Conservation (phyloP, 2,797 vertebrate genomes). For the Diplodus sargus region DNA sequence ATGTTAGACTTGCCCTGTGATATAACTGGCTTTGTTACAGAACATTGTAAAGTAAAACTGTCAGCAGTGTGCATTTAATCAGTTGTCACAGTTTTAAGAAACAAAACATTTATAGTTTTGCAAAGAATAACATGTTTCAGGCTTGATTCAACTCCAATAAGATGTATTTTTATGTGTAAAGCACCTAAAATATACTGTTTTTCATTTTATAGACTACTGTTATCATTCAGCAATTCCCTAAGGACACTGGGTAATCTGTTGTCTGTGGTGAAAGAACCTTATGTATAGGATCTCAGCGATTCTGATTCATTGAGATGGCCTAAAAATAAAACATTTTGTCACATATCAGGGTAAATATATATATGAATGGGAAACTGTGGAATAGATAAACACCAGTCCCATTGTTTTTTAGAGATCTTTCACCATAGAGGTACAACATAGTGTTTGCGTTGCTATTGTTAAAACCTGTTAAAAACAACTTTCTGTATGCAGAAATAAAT, state of each 20-base stretch:
- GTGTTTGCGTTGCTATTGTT: too few species aligned
- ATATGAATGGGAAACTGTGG: not conserved
- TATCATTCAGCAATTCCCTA: not conserved
- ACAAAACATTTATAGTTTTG: constrained; percentile 26
- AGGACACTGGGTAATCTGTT: not conserved
- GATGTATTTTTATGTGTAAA: not conserved
- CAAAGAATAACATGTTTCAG: constrained; percentile 37
- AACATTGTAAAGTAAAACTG: constrained; percentile 24
- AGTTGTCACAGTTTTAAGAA: constrained; percentile 22
- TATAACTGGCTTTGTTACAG: constrained; percentile 33
- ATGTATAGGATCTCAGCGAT: too few species aligned
- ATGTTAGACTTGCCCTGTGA: not conserved
- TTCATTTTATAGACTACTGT: not conserved
- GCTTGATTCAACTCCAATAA: constrained; percentile 7
- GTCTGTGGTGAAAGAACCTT: constrained; percentile 7
- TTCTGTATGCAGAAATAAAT: too few species aligned
- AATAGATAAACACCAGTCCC: not conserved
- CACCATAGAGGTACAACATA: too few species aligned
- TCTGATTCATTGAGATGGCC: too few species aligned
- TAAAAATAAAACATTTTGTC: too few species aligned
- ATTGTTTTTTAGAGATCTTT: too few species aligned
- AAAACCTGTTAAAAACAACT: too few species aligned
- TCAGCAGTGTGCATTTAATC: constrained; percentile 40
- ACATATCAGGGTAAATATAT: too few species aligned
- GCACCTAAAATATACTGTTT: constrained; percentile 20